These are phyloP conservation scores for Thalassarche chlororhynchos DNA, from an alignment of 2,113 vertebrate species.

Conservation along the genomic window DNA sequence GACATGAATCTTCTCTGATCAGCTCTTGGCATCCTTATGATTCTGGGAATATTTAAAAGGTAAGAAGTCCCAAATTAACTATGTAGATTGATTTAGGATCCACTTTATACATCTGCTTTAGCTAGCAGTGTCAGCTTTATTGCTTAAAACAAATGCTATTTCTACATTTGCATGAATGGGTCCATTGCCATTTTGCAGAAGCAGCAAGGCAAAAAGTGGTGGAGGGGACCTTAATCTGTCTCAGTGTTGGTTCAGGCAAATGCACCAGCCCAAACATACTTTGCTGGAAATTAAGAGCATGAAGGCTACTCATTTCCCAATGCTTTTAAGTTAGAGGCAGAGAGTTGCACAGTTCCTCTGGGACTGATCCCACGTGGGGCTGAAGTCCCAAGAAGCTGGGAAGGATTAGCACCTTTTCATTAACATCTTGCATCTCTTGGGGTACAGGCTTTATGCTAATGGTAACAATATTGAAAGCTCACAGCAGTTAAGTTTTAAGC, in stretches of 20 bases:
- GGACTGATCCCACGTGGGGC: neutral
- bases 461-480: neutral
- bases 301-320: neutral
- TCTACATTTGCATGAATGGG: neutral
- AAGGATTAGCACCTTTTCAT: neutral
- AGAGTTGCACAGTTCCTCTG: neutral
- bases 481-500: neutral
- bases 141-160: neutral
- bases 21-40: neutral
- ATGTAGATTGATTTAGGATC: neutral
- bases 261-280: neutral
- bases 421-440: neutral
- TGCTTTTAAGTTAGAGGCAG: neutral
- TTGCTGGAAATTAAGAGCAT: neutral
- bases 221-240: neutral
- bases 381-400: neutral
- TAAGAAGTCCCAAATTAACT: neutral
- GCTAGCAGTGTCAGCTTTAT: neutral
- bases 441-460: neutral
- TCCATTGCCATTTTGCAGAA: neutral
- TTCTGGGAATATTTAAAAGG: neutral
- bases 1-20: neutral
- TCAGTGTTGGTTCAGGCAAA: neutral
- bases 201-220: neutral
- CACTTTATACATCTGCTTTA: neutral